Evolutionary conservation across 2,797 vertebrate genomes (phyloP), one percentile per base, ranked within the genome.

Genomic region (Sandelia bainsii): DNA sequence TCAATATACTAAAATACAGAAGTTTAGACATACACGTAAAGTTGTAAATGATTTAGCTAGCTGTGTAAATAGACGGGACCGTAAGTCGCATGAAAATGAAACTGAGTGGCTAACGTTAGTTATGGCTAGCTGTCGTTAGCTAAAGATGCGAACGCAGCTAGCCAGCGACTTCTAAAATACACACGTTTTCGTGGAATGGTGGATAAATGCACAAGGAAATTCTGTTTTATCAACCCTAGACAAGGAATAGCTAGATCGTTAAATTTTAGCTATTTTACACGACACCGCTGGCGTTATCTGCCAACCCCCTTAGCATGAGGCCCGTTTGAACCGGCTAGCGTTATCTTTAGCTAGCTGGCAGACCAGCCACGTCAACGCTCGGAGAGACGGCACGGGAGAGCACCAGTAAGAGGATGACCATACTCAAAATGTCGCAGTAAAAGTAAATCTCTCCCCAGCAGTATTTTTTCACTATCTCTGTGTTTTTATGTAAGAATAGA

Each of bases 351-450:
- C 85, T 87, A 79, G 80, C 80, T 83, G 75, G 76, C 48, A 75
- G 72, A 83, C 52, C 4, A 91, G 93, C 92, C 92, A 93, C 92
- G 92, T 93, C 92, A 93, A 93, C 91, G 91, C 81, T 83, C 40
- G 44, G 27, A 17, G 73, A 71, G 57, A 75, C 65, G 67, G 56
- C 46, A 64, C 25, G 22, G 75, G 62, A 64, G 62, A 50, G 51
- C 60, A 72, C 48, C 8, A 3, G 23, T 12, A n/a, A 56, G 5
- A 6, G 23, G 34, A 17, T n/a, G 39, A 62, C 17, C 22, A 4
- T 6, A 16, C 51, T 22, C 10, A 6, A 39, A 12, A n/a, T 42
- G 3, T 23, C 12, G 23, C 16, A 17, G 19, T 34, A 17, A 49
- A 71, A 64, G 0, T 2, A 5, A 62, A 3, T 53, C 2, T 3